Base-by-base conservation (phyloP, 2,888 invertebrate species). In the Subacronicta megacephala region DNA sequence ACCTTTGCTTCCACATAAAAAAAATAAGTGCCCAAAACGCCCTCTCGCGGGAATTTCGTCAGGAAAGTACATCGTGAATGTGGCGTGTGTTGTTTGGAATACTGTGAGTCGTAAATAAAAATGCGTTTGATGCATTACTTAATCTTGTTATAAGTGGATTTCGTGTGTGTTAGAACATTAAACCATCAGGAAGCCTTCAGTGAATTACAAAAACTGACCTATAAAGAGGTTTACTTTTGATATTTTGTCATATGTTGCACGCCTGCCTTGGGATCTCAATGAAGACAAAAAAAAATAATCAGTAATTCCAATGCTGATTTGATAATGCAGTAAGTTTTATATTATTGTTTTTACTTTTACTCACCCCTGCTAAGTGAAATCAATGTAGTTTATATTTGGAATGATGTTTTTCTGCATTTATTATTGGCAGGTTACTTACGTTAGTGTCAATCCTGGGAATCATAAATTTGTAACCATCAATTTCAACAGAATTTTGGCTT, bases 51-150 rank as follows among this genome's bases (percentile, higher is more conserved):
- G 65, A 87, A 87, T 86, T 85, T 89, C 82, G 71, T 83, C 72
- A 83, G 78, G 78, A 85, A 90, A 89, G 87, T 90, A 90, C 86
- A 89, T 91, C 90, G 92, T 92, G 94, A 94, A 94, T 94, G 94
- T 94, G 94, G 94, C 94, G 94, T 94, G 94, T 94, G 94, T 94
- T 94, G 94, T 94, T 94, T 94, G 92, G 89, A 84, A 85, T 87
- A 85, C 85, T 85, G 84, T 82, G 89, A 93, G 86, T 92, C 92
- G 93, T 94, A 94, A 93, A 93, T 93, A 93, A 93, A 92, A 93
- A 93, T 90, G 89, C 86, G 81, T 83, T 85, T 77, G 80, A 87
- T 87, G 78, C 81, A 80, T 77, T 80, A 80, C 54, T 84, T 87
- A 85, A 84, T 81, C 74, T 77, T 75, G 77, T 72, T 85, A 55